Conservation (phyloP, 2,113 vertebrate species). For the Scatophagus argus region DNA sequence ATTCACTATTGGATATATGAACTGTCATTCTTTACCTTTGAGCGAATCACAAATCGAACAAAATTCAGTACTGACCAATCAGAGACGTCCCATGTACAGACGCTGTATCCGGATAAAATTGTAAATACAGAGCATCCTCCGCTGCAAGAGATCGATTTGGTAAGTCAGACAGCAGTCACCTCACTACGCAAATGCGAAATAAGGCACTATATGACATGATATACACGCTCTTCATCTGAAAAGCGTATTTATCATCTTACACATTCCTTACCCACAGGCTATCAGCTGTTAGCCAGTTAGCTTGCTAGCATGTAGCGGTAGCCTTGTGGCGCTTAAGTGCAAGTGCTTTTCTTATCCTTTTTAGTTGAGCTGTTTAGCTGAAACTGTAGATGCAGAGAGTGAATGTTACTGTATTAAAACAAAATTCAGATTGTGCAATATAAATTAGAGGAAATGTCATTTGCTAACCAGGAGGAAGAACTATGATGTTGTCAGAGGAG, state of each 20-base stretch:
- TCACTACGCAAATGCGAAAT: neutral
- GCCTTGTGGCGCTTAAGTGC: constrained; percentile 13
- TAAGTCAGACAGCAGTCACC: constrained; percentile 7
- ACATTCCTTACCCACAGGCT: neutral
- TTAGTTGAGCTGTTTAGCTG: neutral
- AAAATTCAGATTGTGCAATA: neutral
- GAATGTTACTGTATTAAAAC: neutral
- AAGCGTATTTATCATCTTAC: rapidly evolving
- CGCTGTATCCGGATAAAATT: constrained; percentile 24
- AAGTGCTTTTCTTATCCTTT: neutral
- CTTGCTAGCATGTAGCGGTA: constrained; percentile 19
- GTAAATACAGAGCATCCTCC: constrained; percentile 54
- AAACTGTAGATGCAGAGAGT: neutral
- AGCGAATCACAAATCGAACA: constrained; percentile 50
- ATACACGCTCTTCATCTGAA: no score
- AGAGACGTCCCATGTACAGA: neutral
- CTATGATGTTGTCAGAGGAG: neutral
- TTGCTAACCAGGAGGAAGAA: neutral
- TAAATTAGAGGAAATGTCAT: neutral
- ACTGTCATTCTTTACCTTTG: neutral
- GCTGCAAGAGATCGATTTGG: neutral
- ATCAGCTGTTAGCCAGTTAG: constrained; percentile 43
- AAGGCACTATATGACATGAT: rapidly evolving
- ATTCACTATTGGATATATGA: neutral
- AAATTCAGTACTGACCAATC: constrained; percentile 44